Base-by-base conservation (phyloP, 2,888 invertebrate genomes). In the Thysanoteuthis rhombus region DNA sequence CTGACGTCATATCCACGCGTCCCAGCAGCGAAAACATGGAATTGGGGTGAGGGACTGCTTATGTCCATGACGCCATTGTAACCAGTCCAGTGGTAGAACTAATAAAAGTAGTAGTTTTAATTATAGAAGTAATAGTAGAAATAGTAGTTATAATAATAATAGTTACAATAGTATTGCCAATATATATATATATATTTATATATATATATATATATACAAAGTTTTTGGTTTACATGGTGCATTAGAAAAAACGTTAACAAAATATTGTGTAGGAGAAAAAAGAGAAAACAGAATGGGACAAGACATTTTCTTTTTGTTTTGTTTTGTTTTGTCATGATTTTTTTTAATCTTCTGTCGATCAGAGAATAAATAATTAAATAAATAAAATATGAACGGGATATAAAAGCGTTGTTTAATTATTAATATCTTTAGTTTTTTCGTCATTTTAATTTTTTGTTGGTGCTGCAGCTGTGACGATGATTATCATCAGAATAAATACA, bases 21-120 rank as follows among this genome's bases (percentile, higher is more conserved):
- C 75, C 75, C 75, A 75, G 75, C 75, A 75, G 75, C 75, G 75
- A 75, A 75, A 75, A 75, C 75, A n/a, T 75, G 75, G 75, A 75
- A 75, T 75, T 75, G 75, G 28, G 75, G n/a, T 36, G 75, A 75
- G 75, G 75, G 75, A 75, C 75, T 36, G 75, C 75, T 12, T 36
- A 36, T 75, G 75, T 75, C 75, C 75, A 75, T 75, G 75, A 75
- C 75, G 75, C n/a, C 16, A 75, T 75, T 36, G 75, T 75, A 75
- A 75, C 75, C 75, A 75, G 75, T 75, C 75, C 75, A 75, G 75
- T 75, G 75, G 75, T 75, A n/a, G 36, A 75, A 75, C n/a, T 75
- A 75, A 75, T 75, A 75, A 75, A 75, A 75, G 75, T 75, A 58
- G 32, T 32, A 75, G 75, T 75, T 75, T 75, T 75, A 75, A 75